Base-by-base conservation (phyloP, 2,888 invertebrate genomes). In the Orthosia cruda region DNA sequence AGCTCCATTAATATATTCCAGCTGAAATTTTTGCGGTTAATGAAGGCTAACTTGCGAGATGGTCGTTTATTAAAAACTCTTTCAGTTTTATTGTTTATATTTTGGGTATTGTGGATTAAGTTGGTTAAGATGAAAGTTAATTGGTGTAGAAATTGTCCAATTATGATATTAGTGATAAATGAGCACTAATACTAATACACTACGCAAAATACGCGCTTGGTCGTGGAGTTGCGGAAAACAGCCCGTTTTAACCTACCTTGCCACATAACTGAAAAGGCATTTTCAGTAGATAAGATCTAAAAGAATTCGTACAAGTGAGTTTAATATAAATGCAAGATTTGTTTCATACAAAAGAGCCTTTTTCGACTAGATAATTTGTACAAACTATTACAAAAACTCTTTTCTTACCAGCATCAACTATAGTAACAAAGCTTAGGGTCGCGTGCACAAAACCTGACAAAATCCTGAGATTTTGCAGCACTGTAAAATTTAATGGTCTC, bases 61-160 rank as follows among this genome's bases (percentile, higher is more conserved):
- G 18, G 58, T 83, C 79, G 59, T 81, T 70, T 82, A 77, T 63
- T 76, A 65, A 76, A 65, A 81, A 69, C n/a, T 69, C 13, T 69
- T 76, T 47, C 16, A 5, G 4, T 65, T 65, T 20, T 62, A 20
- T 57, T 13, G 16, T 52, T 32, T 23, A n/a, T n/a, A n/a, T n/a
- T n/a, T n/a, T 7, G 50, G 1, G 4, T 18, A 15, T 50, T 18
- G 16, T 12, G 7, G 9, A 71, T 40, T 50, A 20, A 15, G n/a
- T 47, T 18, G 16, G 20, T 15, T 61, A 23, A 45, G 23, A 23
- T 15, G 18, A 47, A 20, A 26, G 12, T 16, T 50, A 47, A 54
- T 59, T 32, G 7, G 23, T 13, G 18, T 18, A 58, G 40, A 18
- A 3, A 7, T 47, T 55, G 12, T 66, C 18, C 4, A 23, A 50